Evolutionary conservation across 2,888 invertebrate species (phyloP), one percentile per base, ranked within the genome.

Genomic region (Ectemnius cavifrons): DNA sequence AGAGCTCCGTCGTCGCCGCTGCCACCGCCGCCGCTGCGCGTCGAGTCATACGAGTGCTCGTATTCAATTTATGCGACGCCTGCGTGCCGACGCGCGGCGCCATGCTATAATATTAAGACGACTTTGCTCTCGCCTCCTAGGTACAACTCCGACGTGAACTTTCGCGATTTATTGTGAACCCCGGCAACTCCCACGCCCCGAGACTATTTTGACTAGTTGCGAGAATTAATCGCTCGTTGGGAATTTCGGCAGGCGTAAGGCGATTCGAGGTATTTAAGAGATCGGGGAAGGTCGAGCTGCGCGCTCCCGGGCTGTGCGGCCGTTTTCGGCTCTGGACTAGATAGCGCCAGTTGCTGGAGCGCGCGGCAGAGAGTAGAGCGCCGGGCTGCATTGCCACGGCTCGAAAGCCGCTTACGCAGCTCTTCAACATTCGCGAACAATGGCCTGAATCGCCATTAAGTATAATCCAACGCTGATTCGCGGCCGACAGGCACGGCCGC

Each of bases 381-480:
- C 11, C 8, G 37, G 37, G 78, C 63, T 73, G 78, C 64, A 72
- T 64, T 67, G 66, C 75, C 68, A 78, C 74, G 74, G 78, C 79
- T 66, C 63, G 79, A 81, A 84, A 84, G 80, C 85, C 80, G 84
- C 85, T 84, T 84, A 85, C 72, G 63, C 69, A 76, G 77, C 80
- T 79, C 82, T 82, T 82, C 82, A 84, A 76, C 81, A 82, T 84
- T 79, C 73, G 73, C 67, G 70, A 73, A 81, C 78, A 84, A 83
- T 84, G 74, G 79, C 77, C 58, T 67, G 80, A 78, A 83, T 84
- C 73, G 82, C 77, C 79, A 81, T 85, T 81, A 84, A 85, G 82
- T 85, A 82, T 82, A 84, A 85, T 84, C 84, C 81, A 18, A 63
- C 77, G 78, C 80, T 84, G 75, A 84, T 84, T 84, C 82, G 73